Evolutionary conservation across 1,140 invertebrate genomes (phyloP).

Genomic region (Rhyacophila brunnea): DNA sequence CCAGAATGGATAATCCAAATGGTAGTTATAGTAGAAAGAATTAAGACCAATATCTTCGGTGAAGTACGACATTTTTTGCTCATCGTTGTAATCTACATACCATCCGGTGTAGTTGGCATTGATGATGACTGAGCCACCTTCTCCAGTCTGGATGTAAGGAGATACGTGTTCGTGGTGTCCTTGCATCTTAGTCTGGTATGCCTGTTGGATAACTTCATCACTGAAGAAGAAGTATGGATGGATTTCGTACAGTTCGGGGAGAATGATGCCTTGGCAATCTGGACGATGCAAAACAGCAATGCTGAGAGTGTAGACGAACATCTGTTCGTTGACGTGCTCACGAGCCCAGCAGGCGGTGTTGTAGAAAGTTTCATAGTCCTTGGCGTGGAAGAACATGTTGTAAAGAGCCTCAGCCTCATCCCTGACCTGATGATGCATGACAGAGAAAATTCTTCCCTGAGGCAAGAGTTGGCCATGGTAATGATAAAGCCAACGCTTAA

Average conservation of each 20-base stretch:
- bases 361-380: conserved; percentile 60
- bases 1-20: conserved; percentile 64
- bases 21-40: conserved; percentile 65
- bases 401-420: conserved; percentile 63
- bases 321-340: conserved; percentile 59
- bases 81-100: conserved; percentile 48
- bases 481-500: conserved; percentile 58
- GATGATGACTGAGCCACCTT: conserved; percentile 49
- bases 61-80: conserved; percentile 66
- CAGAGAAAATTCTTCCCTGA: conserved; percentile 61
- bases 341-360: conserved; percentile 64
- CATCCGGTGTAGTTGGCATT: conserved; percentile 58
- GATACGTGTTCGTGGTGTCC: conserved; percentile 45
- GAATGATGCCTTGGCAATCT: conserved; percentile 59
- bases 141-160: conserved; percentile 45
- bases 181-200: conserved; percentile 58
- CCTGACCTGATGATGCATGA: conserved; percentile 60
- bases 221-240: conserved; percentile 65
- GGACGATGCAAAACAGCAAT: conserved; percentile 60
- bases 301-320: conserved; percentile 63
- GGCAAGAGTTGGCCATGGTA: conserved; percentile 58
- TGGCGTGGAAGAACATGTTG: conserved; percentile 68
- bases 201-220: conserved; percentile 58
- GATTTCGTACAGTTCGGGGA: conserved; percentile 69
- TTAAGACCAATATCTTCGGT: conserved; percentile 73